Conservation (phyloP, 2,113 vertebrate genomes). For the Dasyornis broadbenti region DNA sequence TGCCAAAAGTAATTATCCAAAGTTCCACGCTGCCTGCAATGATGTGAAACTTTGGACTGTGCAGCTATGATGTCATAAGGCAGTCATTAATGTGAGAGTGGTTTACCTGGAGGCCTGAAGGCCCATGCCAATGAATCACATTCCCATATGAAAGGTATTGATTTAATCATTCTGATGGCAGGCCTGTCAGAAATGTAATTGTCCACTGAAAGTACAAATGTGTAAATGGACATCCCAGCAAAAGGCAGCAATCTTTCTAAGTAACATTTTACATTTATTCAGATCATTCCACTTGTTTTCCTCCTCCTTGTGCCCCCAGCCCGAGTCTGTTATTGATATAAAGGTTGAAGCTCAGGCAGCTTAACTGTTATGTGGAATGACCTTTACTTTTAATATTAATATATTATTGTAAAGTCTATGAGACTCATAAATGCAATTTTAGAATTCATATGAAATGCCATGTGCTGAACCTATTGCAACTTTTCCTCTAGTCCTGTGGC, state of each 20-base stretch:
- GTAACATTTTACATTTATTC: conserved; percentile 46
- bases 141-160: neutral
- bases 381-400: conserved; percentile 99
- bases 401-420: conserved; percentile 88
- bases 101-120: neutral
- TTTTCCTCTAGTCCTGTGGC: conserved; percentile 49
- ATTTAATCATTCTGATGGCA: conserved; percentile 5
- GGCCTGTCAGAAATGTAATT: conserved; percentile 26
- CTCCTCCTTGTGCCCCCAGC: neutral
- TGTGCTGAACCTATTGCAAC: conserved; percentile 72
- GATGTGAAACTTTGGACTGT: neutral
- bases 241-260: conserved; percentile 16
- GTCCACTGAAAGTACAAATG: conserved; percentile 21
- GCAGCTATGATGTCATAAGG: conserved; percentile 36
- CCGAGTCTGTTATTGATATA: conserved; percentile 80
- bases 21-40: neutral
- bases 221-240: conserved; percentile 28
- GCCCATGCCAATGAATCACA: conserved; percentile 43
- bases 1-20: neutral
- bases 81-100: conserved; percentile 12
- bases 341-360: conserved; percentile 95
- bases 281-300: conserved; percentile 71
- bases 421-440: conserved; percentile 88
- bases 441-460: conserved; percentile 93
- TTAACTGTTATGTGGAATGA: conserved; percentile 88